phyloP scores from a whole-genome alignment of 2,113 vertebrate genomes.

The Eira barbara region DNA sequence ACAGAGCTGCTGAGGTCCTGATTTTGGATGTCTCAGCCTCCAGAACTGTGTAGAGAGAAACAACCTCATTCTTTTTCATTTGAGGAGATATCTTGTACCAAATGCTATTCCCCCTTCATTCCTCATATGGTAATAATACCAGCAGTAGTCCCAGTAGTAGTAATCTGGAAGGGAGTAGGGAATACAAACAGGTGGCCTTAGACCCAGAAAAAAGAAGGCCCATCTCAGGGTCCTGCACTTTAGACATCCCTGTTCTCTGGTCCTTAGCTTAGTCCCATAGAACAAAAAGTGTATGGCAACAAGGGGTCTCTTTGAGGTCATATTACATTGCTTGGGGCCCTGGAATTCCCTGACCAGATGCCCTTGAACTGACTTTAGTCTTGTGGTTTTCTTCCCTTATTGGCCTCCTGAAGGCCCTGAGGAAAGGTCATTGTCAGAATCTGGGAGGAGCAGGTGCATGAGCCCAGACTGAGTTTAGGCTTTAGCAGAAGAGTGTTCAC shows the following conservation, averaged over 20 bases:
- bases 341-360: not conserved
- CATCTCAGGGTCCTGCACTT: not conserved
- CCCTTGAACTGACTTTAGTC: not conserved
- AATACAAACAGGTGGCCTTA: not conserved
- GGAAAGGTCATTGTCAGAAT: not conserved
- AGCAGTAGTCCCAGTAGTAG: not conserved
- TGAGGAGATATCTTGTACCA: not conserved
- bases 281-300: rapidly evolving
- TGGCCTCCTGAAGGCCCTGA: not conserved
- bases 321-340: not conserved
- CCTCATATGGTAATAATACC: not conserved
- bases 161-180: not conserved
- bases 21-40: not conserved
- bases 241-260: not conserved
- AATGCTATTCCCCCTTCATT: not conserved
- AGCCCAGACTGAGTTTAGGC: no score
- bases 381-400: not conserved
- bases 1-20: not conserved
- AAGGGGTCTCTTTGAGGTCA: not conserved
- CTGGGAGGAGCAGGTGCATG: not conserved
- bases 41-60: not conserved
- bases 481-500: not conserved
- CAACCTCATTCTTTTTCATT: not conserved
- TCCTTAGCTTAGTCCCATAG: not conserved
- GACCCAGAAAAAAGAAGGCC: not conserved